Evolutionary conservation across 2,797 vertebrate genomes (phyloP).

Genomic region (Phaenicophaeus curvirostris): DNA sequence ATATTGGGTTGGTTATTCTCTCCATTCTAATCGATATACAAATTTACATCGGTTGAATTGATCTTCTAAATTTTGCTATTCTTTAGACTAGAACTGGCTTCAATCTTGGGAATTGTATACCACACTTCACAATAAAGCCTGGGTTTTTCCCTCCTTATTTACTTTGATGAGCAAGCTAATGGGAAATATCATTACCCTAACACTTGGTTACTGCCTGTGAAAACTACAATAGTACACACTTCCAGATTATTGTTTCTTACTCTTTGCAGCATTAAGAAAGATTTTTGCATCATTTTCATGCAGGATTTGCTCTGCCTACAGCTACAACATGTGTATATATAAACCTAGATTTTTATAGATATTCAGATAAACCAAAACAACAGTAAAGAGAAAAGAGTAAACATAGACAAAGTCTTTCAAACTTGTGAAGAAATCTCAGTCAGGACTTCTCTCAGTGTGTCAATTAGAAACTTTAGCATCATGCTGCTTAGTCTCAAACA

Average conservation of each 20-base stretch:
- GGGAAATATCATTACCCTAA: background rate
- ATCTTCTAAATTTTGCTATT: background rate
- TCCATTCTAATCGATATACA: background rate
- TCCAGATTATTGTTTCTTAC: background rate
- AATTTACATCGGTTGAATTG: background rate
- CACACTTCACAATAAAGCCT: background rate
- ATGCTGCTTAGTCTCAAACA: background rate
- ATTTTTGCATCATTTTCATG: background rate
- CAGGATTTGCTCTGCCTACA: background rate
- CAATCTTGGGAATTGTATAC: background rate
- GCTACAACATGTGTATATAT: accelerated
- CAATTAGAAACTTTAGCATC: background rate
- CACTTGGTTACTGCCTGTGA: background rate
- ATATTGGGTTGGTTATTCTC: background rate
- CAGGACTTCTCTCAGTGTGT: background rate
- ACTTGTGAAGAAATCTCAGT: background rate
- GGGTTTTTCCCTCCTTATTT: background rate
- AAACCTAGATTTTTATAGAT: background rate
- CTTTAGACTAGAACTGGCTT: background rate
- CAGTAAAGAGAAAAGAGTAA: background rate
- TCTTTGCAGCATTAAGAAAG: background rate
- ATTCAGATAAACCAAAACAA: background rate
- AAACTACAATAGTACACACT: background rate
- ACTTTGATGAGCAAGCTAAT: background rate
- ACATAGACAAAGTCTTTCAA: background rate